Conservation (phyloP, 2,888 invertebrate genomes). For the Onthophagus sagittarius region DNA sequence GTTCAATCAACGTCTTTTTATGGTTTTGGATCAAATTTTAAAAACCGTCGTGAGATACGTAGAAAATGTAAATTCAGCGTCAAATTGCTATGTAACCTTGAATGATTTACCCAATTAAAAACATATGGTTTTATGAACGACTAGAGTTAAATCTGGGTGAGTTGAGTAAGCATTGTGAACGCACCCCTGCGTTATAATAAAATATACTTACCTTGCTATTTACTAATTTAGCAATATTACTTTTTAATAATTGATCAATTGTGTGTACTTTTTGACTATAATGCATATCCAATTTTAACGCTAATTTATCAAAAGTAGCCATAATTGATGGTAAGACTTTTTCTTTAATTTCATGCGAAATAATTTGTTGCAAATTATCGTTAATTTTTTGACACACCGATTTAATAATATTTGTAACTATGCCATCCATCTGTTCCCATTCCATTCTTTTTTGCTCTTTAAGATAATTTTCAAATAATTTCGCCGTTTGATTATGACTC, state of each 20-base stretch:
- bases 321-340: conserved; percentile 57
- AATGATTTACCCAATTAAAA: no score
- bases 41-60: no score
- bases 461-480: conserved; percentile 43
- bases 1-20: no score
- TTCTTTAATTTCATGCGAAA: conserved; percentile 56
- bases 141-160: no score
- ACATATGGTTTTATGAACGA: no score
- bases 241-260: conserved; percentile 71
- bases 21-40: no score
- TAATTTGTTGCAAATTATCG: conserved; percentile 54
- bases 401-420: conserved; percentile 55
- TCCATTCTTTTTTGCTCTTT: conserved; percentile 50
- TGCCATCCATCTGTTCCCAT: conserved; percentile 51
- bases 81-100: no score
- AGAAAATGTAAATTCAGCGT: no score
- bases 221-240: conserved; percentile 76
- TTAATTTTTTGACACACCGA: conserved; percentile 51
- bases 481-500: conserved; percentile 43
- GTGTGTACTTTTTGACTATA: conserved; percentile 67
- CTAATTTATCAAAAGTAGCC: conserved; percentile 68
- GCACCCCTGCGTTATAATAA: not conserved
- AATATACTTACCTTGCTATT: conserved; percentile 64
- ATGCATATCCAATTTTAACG: conserved; percentile 69
- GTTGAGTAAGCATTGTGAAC: no score